A percentile compares a stretch with the other conserved stretches of the same genome.
Evolutionary conservation across 2,113 vertebrate genomes (phyloP).

Genomic region (Microtus richardsoni): DNA sequence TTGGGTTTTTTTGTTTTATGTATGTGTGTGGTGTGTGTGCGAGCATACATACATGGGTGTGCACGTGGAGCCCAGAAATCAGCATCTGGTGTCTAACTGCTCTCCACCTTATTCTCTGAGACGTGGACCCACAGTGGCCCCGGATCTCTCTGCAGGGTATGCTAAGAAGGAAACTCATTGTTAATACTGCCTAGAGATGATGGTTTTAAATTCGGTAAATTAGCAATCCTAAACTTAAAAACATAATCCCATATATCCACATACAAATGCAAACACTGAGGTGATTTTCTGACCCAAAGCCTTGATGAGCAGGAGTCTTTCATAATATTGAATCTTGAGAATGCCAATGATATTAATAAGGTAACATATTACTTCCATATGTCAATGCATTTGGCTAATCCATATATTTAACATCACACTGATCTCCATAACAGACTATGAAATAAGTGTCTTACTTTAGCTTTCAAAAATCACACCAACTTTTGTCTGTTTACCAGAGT

Average conservation of each 20-base stretch:
- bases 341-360: not conserved
- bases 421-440: not conserved
- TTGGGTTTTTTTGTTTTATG: not conserved
- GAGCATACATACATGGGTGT: not conserved
- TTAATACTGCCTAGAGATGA: not conserved
- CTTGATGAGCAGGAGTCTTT: not conserved
- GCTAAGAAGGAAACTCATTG: not conserved
- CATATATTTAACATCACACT: not conserved
- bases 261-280: constrained; percentile 25
- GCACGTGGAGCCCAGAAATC: not conserved
- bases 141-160: not conserved
- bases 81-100: no score
- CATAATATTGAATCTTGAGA: not conserved
- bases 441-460: not conserved
- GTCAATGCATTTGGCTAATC: not conserved
- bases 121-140: not conserved
- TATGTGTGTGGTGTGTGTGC: not conserved
- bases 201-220: not conserved
- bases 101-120: not conserved
- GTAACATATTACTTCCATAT: not conserved
- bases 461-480: not conserved
- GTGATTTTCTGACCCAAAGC: not conserved
- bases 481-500: constrained; percentile 29
- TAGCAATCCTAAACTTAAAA: not conserved
- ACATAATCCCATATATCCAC: not conserved